Base-by-base conservation (phyloP, 2,888 invertebrate species). In the Formica aserva region DNA sequence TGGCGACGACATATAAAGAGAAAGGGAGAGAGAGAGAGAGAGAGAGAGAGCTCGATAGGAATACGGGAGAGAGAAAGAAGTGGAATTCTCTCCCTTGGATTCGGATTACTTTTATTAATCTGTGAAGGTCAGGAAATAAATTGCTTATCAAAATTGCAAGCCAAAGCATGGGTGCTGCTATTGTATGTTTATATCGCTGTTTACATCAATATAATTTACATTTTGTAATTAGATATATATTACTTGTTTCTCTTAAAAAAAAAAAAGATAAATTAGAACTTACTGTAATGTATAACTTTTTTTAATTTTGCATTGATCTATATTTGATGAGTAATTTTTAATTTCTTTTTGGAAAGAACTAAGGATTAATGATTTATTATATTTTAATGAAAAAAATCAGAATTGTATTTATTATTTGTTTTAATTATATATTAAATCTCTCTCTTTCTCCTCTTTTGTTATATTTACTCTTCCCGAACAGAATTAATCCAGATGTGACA, bases 31-130 rank as follows among this genome's bases (percentile, higher is more conserved):
- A 52, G 2, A 48, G 45, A 15, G 45, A 45, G 15, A 45, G 15
- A 45, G 48, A 48, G 48, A 48, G 48, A 6, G 8, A 52, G 48
- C 48, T n/a, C n/a, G 48, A 8, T 8, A 8, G n/a, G 8, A 52
- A 35, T 72, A 35, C 35, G 45, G 60, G 18, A 35, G 0, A 35
- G 6, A 35, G 32, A 35, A 35, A 6, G 6, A 80, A 11, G 18
- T 41, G 60, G 45, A 72, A 60, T 80, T 72, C 74, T 52, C n/a
- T n/a, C 3, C 8, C 8, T 72, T 45, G 60, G 26, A 60, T 18
- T 35, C 57, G 35, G 45, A 60, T 78, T 78, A 57, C 45, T 80
- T 80, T 72, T 71, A 80, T 80, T 72, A 45, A 80, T 9, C 45
- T 80, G 32, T 32, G 71, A 71, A 72, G 57, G 74, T 18, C 9